Evolutionary conservation across 1,140 invertebrate species (phyloP).

Genomic region (Drosophila orena): DNA sequence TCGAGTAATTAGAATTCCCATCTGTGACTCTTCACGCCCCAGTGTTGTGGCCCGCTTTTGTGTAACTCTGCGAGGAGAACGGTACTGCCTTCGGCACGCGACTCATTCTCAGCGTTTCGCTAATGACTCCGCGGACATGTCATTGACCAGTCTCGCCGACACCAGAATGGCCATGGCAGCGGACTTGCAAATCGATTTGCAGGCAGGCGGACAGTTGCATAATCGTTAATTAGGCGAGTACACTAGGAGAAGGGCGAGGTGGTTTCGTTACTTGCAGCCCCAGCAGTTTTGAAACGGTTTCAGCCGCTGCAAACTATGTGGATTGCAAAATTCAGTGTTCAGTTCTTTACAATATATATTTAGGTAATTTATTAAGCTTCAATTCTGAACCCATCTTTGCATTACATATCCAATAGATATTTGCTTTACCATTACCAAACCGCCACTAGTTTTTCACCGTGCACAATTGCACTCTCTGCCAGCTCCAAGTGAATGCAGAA

Average conservation of each 20-base stretch:
- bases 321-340: no score
- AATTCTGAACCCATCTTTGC: no score
- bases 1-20: conserved; percentile 73
- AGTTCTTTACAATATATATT: not conserved
- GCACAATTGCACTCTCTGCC: conserved; percentile 9
- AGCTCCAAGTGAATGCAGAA: conserved; percentile 40
- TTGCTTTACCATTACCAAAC: no score
- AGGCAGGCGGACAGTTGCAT: conserved; percentile 59
- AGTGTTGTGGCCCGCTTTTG: conserved; percentile 40
- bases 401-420: no score
- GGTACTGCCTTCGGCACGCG: conserved; percentile 51
- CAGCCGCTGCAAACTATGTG: no score
- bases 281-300: no score
- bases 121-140: conserved; percentile 44
- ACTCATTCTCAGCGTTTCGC: conserved; percentile 39
- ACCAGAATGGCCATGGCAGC: conserved; percentile 23
- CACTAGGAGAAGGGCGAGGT: conserved; percentile 8
- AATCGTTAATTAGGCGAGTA: conserved; percentile 41
- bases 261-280: no score
- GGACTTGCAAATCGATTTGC: conserved; percentile 70
- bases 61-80: conserved; percentile 22
- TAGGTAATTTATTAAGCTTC: no score
- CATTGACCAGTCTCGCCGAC: conserved; percentile 29
- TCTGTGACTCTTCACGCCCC: conserved; percentile 69
- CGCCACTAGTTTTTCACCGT: not conserved